Base-by-base conservation (phyloP, 2,797 vertebrate species). In the Schizopygopsis malacanthus region DNA sequence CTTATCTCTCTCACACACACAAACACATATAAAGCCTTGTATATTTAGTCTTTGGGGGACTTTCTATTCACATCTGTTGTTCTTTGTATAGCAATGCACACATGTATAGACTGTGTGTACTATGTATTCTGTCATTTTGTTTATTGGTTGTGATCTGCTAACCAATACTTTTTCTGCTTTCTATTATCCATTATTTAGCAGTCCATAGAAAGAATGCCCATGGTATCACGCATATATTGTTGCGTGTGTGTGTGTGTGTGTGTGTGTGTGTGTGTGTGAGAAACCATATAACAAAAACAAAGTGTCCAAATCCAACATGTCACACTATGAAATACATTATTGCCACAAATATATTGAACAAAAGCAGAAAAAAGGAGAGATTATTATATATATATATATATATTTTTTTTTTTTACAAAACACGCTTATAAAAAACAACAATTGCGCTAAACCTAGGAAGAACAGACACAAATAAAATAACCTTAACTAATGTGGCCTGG, bases 381-480 rank as follows among this genome's bases (percentile, higher is more conserved):
- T 11, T 41, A 8, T 41, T 75, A 33, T 33, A 33, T 33, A 33
- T 33, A 33, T 33, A 33, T 33, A 33, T 33, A 33, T 33, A 33
- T 28, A 28, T 28, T 81, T 67, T 71, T 86, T 86, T 54, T 20
- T 54, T 54, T 20, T 20, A 7, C 18, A 54, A 25, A 59, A 85
- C 82, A 75, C 25, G 2, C 73, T 56, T 77, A 37, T 18, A 33
- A 77, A 73, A 43, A 28, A 73, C 20, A 80, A 47, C 73, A 54
- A 75, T 70, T 78, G 79, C 63, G 59, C 59, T 85, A 77, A 86
- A 85, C 61, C 75, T 87, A 69, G 75, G 73, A 69, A 82, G 88
- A 84, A 83, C 69, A 78, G 81, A 84, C 81, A 86, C 84, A 88
- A 87, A 90, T 87, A 85, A 85, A 87, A 88, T 87, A 87, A 89